These are phyloP conservation scores for Watsonalla binaria DNA, from an alignment of 2,888 invertebrate species.

Conservation along the genomic window DNA sequence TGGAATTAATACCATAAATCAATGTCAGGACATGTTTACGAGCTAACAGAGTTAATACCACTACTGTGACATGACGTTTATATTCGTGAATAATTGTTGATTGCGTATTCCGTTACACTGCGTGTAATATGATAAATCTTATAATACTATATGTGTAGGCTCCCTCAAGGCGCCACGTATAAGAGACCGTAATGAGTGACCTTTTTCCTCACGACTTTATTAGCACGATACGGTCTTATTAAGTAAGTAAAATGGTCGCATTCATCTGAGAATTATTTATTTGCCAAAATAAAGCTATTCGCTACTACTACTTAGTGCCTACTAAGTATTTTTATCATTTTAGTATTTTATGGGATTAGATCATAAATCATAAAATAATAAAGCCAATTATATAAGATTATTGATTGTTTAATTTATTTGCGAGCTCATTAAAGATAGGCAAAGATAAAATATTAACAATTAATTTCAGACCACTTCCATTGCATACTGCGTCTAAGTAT, in stretches of 20 bases:
- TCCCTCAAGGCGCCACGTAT: conserved; percentile 5
- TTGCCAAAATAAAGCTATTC: no score
- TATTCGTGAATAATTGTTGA: conserved; percentile 75
- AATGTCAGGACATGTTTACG: conserved; percentile 75
- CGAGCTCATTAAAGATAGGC: no score
- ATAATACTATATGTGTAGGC: conserved; percentile 25
- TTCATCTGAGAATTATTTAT: neutral
- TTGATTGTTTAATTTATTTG: no score
- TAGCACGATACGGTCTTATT: neutral
- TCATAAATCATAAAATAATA: no score
- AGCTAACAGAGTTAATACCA: conserved; percentile 76
- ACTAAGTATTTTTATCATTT: no score
- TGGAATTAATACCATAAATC: conserved; percentile 73
- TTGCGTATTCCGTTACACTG: conserved; percentile 37
- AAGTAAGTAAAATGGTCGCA: neutral
- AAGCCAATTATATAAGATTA: no score
- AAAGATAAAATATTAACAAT: no score
- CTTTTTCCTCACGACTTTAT: neutral
- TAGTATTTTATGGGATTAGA: no score
- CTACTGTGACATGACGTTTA: conserved; percentile 72
- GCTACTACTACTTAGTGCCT: no score
- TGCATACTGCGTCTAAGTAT: no score
- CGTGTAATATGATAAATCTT: conserved; percentile 33
- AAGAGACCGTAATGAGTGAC: neutral
- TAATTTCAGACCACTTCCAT: no score